Conservation (phyloP, 37 sponge, comb jelly and placozoan species). For the Halichondria panicea region DNA sequence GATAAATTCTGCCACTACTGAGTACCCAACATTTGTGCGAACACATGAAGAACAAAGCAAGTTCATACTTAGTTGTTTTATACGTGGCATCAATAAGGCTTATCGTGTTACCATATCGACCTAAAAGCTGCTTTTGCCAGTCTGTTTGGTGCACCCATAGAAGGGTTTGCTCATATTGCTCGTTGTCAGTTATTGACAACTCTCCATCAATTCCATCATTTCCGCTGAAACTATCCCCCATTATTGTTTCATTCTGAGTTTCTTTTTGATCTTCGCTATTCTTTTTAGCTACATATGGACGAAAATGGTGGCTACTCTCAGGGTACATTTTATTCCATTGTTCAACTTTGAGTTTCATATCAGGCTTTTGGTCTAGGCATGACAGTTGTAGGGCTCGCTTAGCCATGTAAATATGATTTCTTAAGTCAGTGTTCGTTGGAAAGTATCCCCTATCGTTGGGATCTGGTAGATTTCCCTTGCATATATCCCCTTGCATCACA, state of each 20-base stretch:
- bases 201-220: neutral
- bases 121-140: slow-evolving; percentile 41
- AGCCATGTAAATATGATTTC: slow-evolving; percentile 38
- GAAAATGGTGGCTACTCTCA: slow-evolving; percentile 1
- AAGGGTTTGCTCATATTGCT: slow-evolving; percentile 10
- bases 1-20: slow-evolving; percentile 43
- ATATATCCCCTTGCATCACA: neutral
- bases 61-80: slow-evolving; percentile 40
- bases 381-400: slow-evolving; percentile 24
- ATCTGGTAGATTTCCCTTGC: neutral
- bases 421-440: slow-evolving; percentile 17
- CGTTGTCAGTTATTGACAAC: neutral
- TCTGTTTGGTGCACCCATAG: slow-evolving; percentile 37
- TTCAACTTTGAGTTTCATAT: neutral
- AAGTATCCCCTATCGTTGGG: neutral
- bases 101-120: slow-evolving; percentile 33
- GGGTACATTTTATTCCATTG: slow-evolving; percentile 6
- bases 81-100: slow-evolving; percentile 57
- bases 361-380: slow-evolving; percentile 31
- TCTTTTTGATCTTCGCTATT: neutral
- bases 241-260: neutral
- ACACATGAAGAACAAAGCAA: slow-evolving; percentile 54
- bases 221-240: neutral
- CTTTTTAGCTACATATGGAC: slow-evolving; percentile 22
- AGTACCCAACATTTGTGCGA: slow-evolving; percentile 46